Percentiles rank a stretch among this genome's conserved stretches.
Conservation (phyloP, 1,140 invertebrate species). For the Neodiprion fabricii region DNA sequence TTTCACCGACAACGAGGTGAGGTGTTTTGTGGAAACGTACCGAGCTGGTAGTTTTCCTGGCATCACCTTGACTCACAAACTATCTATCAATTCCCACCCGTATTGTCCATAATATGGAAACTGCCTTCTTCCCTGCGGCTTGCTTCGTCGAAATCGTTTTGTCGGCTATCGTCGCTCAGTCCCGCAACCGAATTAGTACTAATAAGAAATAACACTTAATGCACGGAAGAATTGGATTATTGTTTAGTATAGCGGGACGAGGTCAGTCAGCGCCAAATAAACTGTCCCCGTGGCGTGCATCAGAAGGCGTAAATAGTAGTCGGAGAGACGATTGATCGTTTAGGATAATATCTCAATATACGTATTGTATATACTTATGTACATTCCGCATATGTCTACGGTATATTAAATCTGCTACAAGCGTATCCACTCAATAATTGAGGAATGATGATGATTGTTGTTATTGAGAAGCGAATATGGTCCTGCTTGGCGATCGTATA, state of each 20-base stretch:
- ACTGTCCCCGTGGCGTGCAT: background rate
- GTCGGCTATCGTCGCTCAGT: background rate
- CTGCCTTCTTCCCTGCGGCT: conserved; percentile 3
- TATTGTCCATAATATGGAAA: conserved; percentile 8
- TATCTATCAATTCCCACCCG: background rate
- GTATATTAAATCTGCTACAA: no score
- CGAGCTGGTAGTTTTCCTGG: background rate
- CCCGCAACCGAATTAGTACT: background rate
- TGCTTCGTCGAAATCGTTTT: background rate
- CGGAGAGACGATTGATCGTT: no score
- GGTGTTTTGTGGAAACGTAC: background rate
- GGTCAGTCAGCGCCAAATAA: background rate
- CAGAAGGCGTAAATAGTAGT: no score
- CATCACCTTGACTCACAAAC: background rate
- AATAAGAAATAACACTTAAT: background rate
- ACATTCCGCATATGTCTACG: no score
- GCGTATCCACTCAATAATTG: no score
- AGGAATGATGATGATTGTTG: no score
- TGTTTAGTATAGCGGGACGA: background rate
- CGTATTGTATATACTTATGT: no score
- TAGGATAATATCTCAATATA: no score
- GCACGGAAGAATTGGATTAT: conserved; percentile 7
- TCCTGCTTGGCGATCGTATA: no score
- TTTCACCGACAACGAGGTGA: background rate
- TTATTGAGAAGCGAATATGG: no score